Conservation (phyloP, 2,113 vertebrate genomes). For the Zootoca vivipara region DNA sequence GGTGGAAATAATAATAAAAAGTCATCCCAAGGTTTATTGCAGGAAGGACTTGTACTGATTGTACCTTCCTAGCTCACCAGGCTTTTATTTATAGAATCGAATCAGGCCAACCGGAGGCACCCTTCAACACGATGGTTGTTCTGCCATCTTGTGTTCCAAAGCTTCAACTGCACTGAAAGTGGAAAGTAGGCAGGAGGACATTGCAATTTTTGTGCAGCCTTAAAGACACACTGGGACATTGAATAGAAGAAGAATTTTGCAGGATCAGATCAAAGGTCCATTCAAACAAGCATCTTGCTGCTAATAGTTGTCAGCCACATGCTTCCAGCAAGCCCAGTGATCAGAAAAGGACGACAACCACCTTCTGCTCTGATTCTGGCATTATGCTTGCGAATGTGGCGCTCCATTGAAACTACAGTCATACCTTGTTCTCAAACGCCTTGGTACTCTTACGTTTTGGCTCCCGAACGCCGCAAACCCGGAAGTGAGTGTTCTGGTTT, state of each 20-base stretch:
- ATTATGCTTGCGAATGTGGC: too few relatives aligned
- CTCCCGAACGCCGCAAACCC: too few relatives aligned
- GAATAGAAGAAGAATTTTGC: not conserved
- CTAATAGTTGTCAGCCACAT: not conserved
- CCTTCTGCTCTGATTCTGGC: not conserved
- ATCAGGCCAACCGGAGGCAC: not conserved
- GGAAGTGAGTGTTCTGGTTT: too few relatives aligned
- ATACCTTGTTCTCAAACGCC: too few relatives aligned
- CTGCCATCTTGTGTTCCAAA: slow-evolving; percentile 74
- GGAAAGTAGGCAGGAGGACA: too few relatives aligned
- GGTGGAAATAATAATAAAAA: slow-evolving; percentile 18
- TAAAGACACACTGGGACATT: not conserved
- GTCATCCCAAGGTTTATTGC: not conserved
- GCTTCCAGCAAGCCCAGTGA: not conserved
- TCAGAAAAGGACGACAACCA: not conserved
- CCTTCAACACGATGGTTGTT: slow-evolving; percentile 56
- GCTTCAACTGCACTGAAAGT: slow-evolving; percentile 33
- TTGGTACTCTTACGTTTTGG: too few relatives aligned
- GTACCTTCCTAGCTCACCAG: not conserved
- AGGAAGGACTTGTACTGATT: slow-evolving; percentile 7
- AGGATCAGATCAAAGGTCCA: not conserved
- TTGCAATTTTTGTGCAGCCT: not conserved
- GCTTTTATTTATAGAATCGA: not conserved
- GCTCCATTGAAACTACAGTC: too few relatives aligned
- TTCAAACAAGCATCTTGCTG: not conserved